These are phyloP conservation scores for Paratilapia polleni DNA, from an alignment of 2,113 vertebrate species.

Conservation along the genomic window DNA sequence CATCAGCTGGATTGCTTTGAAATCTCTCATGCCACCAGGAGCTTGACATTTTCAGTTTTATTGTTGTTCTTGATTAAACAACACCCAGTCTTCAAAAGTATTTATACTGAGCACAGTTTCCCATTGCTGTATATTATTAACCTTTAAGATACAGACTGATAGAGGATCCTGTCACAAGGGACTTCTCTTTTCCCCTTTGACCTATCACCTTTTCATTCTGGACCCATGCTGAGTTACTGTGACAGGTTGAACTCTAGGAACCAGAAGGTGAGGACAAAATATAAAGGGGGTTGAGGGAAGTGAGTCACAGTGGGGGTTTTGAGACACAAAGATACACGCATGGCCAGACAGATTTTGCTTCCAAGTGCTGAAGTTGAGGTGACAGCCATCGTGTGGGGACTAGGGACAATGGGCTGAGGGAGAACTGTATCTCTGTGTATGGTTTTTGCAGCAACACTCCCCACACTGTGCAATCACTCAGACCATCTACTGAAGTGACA, in stretches of 20 bases:
- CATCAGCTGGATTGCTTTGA: not conserved
- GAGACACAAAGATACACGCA: constrained; percentile 44
- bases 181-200: constrained; percentile 38
- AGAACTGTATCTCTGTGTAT: constrained; percentile 23
- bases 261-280: constrained; percentile 45
- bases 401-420: constrained; percentile 37
- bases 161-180: not conserved
- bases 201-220: constrained; percentile 69
- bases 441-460: constrained; percentile 48
- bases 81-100: not conserved
- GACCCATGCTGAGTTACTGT: constrained; percentile 46
- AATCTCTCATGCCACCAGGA: not conserved
- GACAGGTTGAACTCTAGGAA: constrained; percentile 67
- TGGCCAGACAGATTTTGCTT: constrained; percentile 47
- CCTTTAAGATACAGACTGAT: constrained; percentile 31
- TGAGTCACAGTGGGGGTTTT: constrained; percentile 18
- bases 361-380: constrained; percentile 35
- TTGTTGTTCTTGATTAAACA: constrained; percentile 2
- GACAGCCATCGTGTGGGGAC: constrained; percentile 60
- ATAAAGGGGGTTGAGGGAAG: constrained; percentile 16
- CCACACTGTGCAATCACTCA: constrained; percentile 45
- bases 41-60: not conserved
- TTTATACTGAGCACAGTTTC: not conserved
- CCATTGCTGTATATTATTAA: not conserved
- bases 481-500: constrained; percentile 66